These are phyloP conservation scores for Habropoda laboriosa DNA, from an alignment of 1,140 invertebrate genomes.

Conservation along the genomic window DNA sequence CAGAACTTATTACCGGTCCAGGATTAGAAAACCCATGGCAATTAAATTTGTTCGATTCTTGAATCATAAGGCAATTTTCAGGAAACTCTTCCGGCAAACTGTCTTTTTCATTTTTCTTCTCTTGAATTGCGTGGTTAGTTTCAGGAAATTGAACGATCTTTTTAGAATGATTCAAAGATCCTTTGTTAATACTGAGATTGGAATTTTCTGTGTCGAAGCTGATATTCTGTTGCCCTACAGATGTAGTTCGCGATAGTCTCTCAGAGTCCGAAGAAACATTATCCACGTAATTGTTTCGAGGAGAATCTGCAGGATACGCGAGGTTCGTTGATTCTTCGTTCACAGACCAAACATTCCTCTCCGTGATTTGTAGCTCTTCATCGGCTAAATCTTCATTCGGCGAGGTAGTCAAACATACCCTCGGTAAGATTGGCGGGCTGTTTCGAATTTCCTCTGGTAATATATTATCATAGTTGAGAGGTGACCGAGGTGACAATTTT, in stretches of 20 bases:
- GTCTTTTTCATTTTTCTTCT: constrained; percentile 10
- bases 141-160: not conserved
- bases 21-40: not conserved
- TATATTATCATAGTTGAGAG: constrained; percentile 36
- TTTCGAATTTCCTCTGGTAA: constrained; percentile 48
- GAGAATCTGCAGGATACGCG: not conserved
- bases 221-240: not conserved
- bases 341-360: not conserved
- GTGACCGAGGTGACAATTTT: constrained; percentile 65
- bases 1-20: not conserved
- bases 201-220: not conserved
- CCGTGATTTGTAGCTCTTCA: not conserved
- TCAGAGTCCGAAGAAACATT: not conserved
- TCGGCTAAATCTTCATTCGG: constrained; percentile 8
- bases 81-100: not conserved
- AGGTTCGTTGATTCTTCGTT: not conserved
- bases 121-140: not conserved
- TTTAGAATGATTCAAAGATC: not conserved
- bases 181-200: not conserved
- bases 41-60: constrained; percentile 3
- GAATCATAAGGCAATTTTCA: not conserved
- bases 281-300: not conserved
- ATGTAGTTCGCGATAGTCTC: no score
- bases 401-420: constrained; percentile 39
- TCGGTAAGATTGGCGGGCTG: constrained; percentile 66